Base-by-base conservation (phyloP, 2,797 vertebrate species). In the Melanotaenia boesemani region DNA sequence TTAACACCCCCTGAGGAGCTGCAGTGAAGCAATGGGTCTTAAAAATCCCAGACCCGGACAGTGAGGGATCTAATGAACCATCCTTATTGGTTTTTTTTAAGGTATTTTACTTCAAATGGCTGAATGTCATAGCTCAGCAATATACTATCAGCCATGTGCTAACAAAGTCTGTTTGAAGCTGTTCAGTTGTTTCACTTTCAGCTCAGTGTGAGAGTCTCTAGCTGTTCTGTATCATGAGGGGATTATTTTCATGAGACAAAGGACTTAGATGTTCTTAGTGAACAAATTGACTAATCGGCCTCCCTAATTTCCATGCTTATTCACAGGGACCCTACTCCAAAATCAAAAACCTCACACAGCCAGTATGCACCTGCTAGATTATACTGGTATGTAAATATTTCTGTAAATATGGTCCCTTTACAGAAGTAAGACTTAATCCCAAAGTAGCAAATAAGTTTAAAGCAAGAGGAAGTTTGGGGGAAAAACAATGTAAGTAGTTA, bases 331-430 rank as follows among this genome's bases (percentile, higher is more conserved):
- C 22, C 59, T 20, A 37, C 12, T 10, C n/a, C 20, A 18, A 41
- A 41, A 15, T 16, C 15, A 4, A 63, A 64, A 48, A 16, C 10
- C 34, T 24, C 32, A 72, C 15, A 46, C 22, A 60, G 61, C 48
- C 18, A 16, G 5, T 22, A 5, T 11, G 28, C n/a, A 24, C 2
- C 37, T 59, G 58, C 56, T 52, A 58, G 26, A 63, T 77, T 44
- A 61, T 28, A 54, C 34, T 52, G 39, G 26, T 41, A 11, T 8
- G 46, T n/a, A 67, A 72, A 67, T 16, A 22, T 36, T 63, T 18
- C 63, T 76, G 34, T 32, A 39, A 28, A 77, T 77, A 22, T 50
- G 61, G 62, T 73, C 39, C 37, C 20, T 67, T 67, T 39, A 32
- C 12, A 60, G 34, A 32, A 41, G 32, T 1, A 28, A 44, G 28